These are phyloP conservation scores for Champsocephalus esox DNA, from an alignment of 2,797 vertebrate genomes.

Conservation along the genomic window DNA sequence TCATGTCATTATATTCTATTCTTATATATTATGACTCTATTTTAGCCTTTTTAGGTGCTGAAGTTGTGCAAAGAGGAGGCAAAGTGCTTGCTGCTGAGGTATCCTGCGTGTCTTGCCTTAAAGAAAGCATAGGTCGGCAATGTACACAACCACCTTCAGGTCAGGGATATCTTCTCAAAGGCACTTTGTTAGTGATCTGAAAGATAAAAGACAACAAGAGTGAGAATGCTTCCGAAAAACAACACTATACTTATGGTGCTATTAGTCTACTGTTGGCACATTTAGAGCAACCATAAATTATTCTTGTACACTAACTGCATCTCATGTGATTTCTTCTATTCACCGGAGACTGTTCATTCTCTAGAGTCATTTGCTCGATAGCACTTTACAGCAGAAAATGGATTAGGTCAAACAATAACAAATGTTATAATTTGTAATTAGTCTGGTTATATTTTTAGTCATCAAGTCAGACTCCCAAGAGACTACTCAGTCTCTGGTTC, in stretches of 20 bases:
- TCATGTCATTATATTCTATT: constrained; percentile 70
- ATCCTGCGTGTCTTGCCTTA: constrained; percentile 73
- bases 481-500: not conserved
- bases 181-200: constrained; percentile 82
- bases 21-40: constrained; percentile 52
- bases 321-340: constrained; percentile 17
- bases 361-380: constrained; percentile 4
- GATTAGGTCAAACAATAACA: constrained; percentile 29
- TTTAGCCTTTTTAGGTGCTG: constrained; percentile 60
- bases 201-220: constrained; percentile 57
- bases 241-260: not conserved
- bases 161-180: constrained; percentile 76
- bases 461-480: constrained; percentile 13
- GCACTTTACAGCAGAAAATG: constrained; percentile 19
- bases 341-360: not conserved
- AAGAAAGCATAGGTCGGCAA: constrained; percentile 67
- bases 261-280: constrained; percentile 1
- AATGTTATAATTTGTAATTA: constrained; percentile 19
- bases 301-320: not conserved
- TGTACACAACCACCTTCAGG: constrained; percentile 72
- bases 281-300: not conserved
- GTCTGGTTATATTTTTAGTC: constrained; percentile 4
- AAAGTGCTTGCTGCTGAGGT: constrained; percentile 82
- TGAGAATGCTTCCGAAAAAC: not conserved
- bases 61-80: constrained; percentile 76